A percentile compares a stretch with the other conserved stretches of the same genome.
Evolutionary conservation across 2,113 vertebrate species (phyloP).

Genomic region (Brevimyrus niger): DNA sequence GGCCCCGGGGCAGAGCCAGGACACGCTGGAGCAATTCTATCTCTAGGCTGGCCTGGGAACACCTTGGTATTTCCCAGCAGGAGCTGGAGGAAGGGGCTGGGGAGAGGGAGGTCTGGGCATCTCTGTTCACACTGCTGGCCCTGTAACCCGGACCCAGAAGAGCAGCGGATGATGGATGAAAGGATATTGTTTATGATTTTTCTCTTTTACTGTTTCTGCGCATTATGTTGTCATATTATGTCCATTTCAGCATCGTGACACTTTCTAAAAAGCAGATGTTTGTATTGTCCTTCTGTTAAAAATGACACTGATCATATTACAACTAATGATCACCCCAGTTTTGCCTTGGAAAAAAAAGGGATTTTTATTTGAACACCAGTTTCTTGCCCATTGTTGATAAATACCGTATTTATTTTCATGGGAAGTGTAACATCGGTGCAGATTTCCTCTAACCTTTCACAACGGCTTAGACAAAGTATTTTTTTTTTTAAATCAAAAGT

Average conservation of each 20-base stretch:
- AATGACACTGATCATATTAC: not conserved
- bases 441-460: not conserved
- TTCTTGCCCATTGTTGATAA: not conserved
- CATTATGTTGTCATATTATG: not conserved
- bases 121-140: not conserved
- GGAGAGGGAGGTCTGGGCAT: not conserved
- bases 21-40: not conserved
- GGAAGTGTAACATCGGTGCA: not conserved
- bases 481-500: not conserved
- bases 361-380: not conserved
- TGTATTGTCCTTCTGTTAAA: not conserved
- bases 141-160: not conserved
- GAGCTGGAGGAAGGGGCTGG: not conserved
- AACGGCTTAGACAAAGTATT: not conserved
- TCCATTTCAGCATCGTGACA: not conserved
- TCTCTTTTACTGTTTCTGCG: not conserved
- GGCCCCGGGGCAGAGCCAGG: not conserved
- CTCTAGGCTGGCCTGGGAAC: not conserved
- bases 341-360: not conserved
- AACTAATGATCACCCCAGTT: not conserved
- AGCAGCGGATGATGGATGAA: not conserved
- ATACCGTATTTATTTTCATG: not conserved
- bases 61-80: not conserved
- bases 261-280: not conserved
- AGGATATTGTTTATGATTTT: not conserved